Base-by-base conservation (phyloP, 2,888 invertebrate species). In the Ligdia adustata region DNA sequence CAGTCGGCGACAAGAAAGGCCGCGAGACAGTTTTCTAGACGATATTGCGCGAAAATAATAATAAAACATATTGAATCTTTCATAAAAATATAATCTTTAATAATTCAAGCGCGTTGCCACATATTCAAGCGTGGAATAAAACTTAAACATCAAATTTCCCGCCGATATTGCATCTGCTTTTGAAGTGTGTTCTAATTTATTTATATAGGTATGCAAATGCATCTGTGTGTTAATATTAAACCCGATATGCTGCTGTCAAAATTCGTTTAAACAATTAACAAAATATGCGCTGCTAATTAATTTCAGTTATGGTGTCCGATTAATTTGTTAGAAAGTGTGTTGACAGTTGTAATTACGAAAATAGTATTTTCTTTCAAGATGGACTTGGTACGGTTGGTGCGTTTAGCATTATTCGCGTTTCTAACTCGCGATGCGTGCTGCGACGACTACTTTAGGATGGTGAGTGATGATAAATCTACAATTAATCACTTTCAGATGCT, bases 1-100 rank as follows among this genome's bases (percentile, higher is more conserved):
- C 87, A 89, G 89, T 88, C 79, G 71, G 69, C 78, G 78, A 82
- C 85, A 86, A 87, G 88, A 85, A 82, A 81, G 64, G 62, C 68
- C 56, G 55, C 69, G 69, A 75, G 76, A 79, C 79, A 83, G 82
- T 80, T 81, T 80, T 75, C 74, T 72, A 74, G 69, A 57, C 52
- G 45, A 50, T 59, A 51, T 15, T 37, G 57, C 57, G 48, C 55
- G 44, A 28, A 22, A 51, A 48, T 40, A 52, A 31, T 39, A 40
- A 34, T 22, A 4, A 9, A 26, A 26, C 14, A 2, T 7, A 20
- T 2, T 20, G 12, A 16, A 43, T 16, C 13, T 31, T 22, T 37
- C 9, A 47, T n/a, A 13, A 39, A 7, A 20, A 45, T 20, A 34
- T 2, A 22, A 22, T 22, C 7, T 2, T 18, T 1, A 18, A 18